Evolutionary conservation across 2,888 invertebrate genomes (phyloP).

Genomic region (Drosophila suboccidentalis): DNA sequence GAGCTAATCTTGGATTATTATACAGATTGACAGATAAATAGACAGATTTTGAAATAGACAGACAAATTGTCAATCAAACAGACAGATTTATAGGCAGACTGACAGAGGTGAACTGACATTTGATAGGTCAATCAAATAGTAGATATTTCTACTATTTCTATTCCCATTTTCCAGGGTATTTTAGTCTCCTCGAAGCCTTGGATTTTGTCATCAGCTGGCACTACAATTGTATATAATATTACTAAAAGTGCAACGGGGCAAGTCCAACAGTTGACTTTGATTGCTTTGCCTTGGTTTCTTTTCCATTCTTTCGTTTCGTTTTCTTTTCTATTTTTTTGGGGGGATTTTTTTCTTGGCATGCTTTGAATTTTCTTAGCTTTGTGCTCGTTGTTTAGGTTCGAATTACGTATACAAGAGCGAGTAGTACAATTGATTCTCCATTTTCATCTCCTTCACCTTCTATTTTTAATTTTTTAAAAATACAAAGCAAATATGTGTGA

Average conservation of each 20-base stretch:
- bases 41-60: not conserved
- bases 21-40: not conserved
- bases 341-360: constrained; percentile 20
- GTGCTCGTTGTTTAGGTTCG: constrained; percentile 48
- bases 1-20: not conserved
- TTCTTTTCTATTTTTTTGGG: constrained; percentile 1
- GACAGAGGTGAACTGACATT: not conserved
- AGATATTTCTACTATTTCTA: too few relatives aligned
- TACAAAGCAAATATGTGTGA: constrained; percentile 75
- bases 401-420: constrained; percentile 34
- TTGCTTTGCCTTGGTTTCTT: constrained; percentile 45
- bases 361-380: constrained; percentile 14
- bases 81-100: not conserved
- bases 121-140: not conserved
- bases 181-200: constrained; percentile 23
- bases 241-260: constrained; percentile 52
- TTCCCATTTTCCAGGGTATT: constrained; percentile 7
- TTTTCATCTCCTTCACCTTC: not conserved
- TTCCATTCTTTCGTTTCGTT: constrained; percentile 1
- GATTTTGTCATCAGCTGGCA: constrained; percentile 35
- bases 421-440: constrained; percentile 9
- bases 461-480: constrained; percentile 79
- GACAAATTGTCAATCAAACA: not conserved
- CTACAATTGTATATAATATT: constrained; percentile 54
- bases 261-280: constrained; percentile 50